phyloP scores from a whole-genome alignment of 1,140 invertebrate genomes.

The Scaptomyza montana region DNA sequence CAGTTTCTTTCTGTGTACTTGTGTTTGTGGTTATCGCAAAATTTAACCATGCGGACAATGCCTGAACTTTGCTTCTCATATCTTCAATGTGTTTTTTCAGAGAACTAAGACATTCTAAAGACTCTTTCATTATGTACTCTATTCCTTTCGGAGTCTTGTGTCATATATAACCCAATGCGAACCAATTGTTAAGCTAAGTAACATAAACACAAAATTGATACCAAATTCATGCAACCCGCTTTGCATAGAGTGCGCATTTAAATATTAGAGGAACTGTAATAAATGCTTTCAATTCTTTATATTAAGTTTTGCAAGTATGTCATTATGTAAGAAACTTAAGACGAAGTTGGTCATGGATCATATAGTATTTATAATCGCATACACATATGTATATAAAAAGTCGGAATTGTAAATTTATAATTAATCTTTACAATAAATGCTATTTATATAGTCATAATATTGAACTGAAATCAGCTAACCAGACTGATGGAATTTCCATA shows the following conservation, averaged over 20 bases:
- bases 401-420: no score
- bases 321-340: no score
- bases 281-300: no score
- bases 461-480: not conserved
- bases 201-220: not conserved
- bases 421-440: not conserved
- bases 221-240: not conserved
- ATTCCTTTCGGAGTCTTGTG: not conserved
- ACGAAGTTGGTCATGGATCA: not conserved
- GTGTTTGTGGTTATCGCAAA: slow-evolving; percentile 16
- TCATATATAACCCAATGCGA: no score
- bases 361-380: not conserved
- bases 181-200: no score
- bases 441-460: no score
- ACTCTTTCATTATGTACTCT: not conserved
- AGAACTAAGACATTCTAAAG: not conserved
- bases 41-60: slow-evolving; percentile 15
- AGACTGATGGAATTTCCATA: slow-evolving; percentile 1
- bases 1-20: not conserved
- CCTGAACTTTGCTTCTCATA: slow-evolving; percentile 26
- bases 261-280: no score
- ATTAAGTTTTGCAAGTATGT: not conserved
- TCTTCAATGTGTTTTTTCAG: slow-evolving; percentile 1
- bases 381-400: not conserved
- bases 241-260: no score